These are phyloP conservation scores for Pollenia labialis DNA, from an alignment of 2,888 invertebrate species.

Conservation along the genomic window DNA sequence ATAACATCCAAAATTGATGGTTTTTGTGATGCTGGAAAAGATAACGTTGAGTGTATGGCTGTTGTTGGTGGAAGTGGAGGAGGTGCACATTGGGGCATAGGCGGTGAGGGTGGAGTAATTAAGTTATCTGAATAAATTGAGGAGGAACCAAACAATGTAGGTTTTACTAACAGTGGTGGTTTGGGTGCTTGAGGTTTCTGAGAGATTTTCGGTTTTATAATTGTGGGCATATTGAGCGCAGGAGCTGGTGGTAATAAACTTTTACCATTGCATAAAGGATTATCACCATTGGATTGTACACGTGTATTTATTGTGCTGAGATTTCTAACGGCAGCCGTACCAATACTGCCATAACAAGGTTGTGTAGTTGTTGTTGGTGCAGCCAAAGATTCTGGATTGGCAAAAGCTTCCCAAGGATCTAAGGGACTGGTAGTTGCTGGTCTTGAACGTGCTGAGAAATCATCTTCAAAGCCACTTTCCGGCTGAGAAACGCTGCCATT, in stretches of 20 bases:
- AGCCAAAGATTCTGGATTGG: constrained; percentile 41
- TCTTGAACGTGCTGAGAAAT: constrained; percentile 86
- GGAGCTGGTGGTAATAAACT: constrained; percentile 84
- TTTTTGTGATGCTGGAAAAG: constrained; percentile 85
- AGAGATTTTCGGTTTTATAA: constrained; percentile 86
- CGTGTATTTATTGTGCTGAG: constrained; percentile 75
- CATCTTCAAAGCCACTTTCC: constrained; percentile 93
- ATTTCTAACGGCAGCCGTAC: constrained; percentile 82
- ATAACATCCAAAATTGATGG: constrained; percentile 83
- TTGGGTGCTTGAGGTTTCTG: constrained; percentile 83
- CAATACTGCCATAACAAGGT: constrained; percentile 79
- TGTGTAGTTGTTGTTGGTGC: constrained; percentile 76
- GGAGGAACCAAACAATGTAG: constrained; percentile 72
- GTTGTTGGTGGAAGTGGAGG: constrained; percentile 91
- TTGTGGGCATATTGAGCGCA: constrained; percentile 88
- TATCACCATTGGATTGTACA: constrained; percentile 86
- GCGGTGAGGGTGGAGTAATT: constrained; percentile 86
- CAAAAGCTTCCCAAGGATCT: constrained; percentile 83
- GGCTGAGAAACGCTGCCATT: constrained; percentile 88
- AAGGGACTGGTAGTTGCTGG: constrained; percentile 81
- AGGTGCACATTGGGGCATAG: constrained; percentile 92
- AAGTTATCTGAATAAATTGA: constrained; percentile 76
- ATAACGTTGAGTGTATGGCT: constrained; percentile 80
- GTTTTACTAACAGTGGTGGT: constrained; percentile 76
- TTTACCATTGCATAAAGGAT: constrained; percentile 85